phyloP scores from a whole-genome alignment of 2,113 vertebrate species.

The Cygnus buccinator region DNA sequence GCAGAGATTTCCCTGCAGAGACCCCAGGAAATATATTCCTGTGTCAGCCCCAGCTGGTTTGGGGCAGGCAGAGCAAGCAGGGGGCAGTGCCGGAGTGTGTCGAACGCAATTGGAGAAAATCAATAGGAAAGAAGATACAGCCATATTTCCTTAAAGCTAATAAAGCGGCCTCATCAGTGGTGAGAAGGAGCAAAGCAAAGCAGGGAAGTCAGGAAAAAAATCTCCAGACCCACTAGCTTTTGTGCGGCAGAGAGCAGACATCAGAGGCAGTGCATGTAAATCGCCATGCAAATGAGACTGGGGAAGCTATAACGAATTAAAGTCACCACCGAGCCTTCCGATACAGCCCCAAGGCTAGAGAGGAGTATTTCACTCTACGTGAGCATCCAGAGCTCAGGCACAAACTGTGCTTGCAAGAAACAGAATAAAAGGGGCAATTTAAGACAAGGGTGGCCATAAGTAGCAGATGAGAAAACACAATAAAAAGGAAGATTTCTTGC shows the following conservation, averaged over 20 bases:
- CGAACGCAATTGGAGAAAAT: background rate
- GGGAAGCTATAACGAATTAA: background rate
- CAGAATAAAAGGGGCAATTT: slow-evolving; percentile 21
- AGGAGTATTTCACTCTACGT: background rate
- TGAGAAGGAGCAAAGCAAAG: background rate
- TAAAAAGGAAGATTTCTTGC: slow-evolving; percentile 16
- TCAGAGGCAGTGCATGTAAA: background rate
- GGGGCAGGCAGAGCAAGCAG: background rate
- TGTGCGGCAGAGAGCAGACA: background rate
- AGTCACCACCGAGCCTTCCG: background rate
- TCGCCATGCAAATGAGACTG: slow-evolving; percentile 42
- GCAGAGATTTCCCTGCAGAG: background rate
- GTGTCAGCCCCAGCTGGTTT: background rate
- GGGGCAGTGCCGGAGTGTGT: background rate
- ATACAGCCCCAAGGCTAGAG: slow-evolving; percentile 26
- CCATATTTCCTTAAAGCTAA: background rate
- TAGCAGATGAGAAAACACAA: slow-evolving; percentile 9
- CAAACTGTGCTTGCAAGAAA: background rate
- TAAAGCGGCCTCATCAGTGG: accelerated
- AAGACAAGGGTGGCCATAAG: slow-evolving; percentile 13
- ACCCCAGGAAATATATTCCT: background rate
- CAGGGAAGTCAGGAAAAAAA: background rate
- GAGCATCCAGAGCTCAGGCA: background rate
- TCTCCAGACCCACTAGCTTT: background rate
- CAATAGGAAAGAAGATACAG: background rate